Evolutionary conservation across 92 coral and sea anemone species (phyloP), one percentile per base, ranked within the genome.

Genomic region (Zoanthus sociatus): DNA sequence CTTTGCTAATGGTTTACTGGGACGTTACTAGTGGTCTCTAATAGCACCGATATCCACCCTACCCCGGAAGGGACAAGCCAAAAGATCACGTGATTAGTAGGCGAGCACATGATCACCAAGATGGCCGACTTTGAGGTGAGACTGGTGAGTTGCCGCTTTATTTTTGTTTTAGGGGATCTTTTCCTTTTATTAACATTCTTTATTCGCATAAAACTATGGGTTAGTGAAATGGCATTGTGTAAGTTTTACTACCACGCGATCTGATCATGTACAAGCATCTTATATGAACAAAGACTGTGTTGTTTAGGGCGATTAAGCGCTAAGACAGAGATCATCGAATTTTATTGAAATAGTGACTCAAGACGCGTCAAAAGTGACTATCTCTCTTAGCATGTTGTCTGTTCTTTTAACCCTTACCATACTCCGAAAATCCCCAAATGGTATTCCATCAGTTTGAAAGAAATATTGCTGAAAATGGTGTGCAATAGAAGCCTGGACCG

Each of bases 241-340:
- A 50, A 0, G 54, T 50, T 50, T 50, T 50, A 50, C 54, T 50
- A 50, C 54, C 54, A 5, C 54, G 54, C 54, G 54, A 7, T 50
- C 54, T 50, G 54, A 50, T 50, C 54, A 50, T 50, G 9, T 50
- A 50, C 54, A 50, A 0, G 54, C 63, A 3, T 55, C 63, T 46
- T 77, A 50, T 77, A 21, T 50, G 82, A 77, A 77, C 82, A 47
- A 77, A 77, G 63, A 45, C 82, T 77, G 82, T 77, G 66, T 77
- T 77, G 66, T 77, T 77, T 77, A 48, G 48, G 82, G 82, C 82
- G 82, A 77, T 77, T 46, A 77, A 77, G 82, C 82, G 82, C 82
- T 46, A 44, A 77, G 82, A 77, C 10, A 30, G 82, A 64, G 82
- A 77, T 77, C 61, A 31, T 77, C 61, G 58, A 77, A 77, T 77